Conservation (phyloP, 2,797 vertebrate species). For the Acanthornis magna region DNA sequence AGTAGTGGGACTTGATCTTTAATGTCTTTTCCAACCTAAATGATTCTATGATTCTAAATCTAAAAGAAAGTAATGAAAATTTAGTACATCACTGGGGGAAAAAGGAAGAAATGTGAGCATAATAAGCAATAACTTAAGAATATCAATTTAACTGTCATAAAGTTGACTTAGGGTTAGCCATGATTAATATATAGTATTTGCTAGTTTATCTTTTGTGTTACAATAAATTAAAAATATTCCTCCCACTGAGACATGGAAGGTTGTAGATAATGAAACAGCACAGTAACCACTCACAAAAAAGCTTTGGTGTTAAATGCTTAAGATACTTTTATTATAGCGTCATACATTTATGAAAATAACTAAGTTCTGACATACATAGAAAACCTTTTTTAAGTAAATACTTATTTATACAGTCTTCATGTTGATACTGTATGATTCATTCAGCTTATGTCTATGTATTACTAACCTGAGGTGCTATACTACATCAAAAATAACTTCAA, state of each 20-base stretch:
- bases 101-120: not conserved
- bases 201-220: constrained; percentile 10
- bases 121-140: not conserved
- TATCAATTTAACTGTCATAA: constrained; percentile 3
- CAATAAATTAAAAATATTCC: not conserved
- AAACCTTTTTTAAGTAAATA: not conserved
- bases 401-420: not conserved
- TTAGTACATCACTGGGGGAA: not conserved
- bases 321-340: not conserved
- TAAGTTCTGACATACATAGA: not conserved
- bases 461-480: not conserved
- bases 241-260: not conserved
- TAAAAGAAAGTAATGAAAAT: not conserved
- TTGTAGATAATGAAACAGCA: not conserved
- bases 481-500: not conserved
- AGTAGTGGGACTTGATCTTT: not conserved
- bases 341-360: not conserved
- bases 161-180: constrained; percentile 8
- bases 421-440: not conserved
- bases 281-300: not conserved
- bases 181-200: constrained; percentile 30
- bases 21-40: not conserved
- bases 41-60: not conserved
- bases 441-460: not conserved
- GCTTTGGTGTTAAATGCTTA: not conserved